Conservation (phyloP, 1,140 invertebrate species). For the Cydia amplana region DNA sequence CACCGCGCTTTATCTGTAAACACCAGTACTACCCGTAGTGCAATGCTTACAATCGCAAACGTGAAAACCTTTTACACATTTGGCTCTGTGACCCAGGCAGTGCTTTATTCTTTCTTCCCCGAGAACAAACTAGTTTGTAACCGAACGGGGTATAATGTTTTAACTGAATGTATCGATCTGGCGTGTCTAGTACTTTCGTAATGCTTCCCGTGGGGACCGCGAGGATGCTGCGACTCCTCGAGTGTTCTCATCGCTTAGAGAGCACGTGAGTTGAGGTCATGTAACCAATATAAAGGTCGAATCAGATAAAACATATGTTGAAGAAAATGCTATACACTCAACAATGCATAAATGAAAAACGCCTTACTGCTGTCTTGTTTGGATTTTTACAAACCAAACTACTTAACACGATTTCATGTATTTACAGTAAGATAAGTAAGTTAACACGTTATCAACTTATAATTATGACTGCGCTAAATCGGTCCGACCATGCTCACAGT, state of each 20-base stretch:
- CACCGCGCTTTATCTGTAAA: not conserved
- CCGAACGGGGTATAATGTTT: conserved; percentile 61
- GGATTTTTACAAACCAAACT: not conserved
- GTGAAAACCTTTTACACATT: conserved; percentile 2
- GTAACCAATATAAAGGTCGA: no score
- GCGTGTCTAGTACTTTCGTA: conserved; percentile 69
- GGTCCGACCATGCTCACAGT: no score
- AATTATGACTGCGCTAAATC: no score
- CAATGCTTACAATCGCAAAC: not conserved
- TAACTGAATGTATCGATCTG: conserved; percentile 73
- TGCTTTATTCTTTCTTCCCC: conserved; percentile 10
- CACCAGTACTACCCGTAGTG: not conserved
- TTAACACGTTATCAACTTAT: no score
- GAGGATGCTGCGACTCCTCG: conserved; percentile 69
- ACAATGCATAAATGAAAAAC: no score
- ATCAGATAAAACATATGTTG: no score
- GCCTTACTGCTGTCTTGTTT: conserved; percentile 44
- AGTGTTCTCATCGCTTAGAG: conserved; percentile 57
- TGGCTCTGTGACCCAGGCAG: conserved; percentile 10
- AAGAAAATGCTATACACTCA: no score
- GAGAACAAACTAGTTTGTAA: conserved; percentile 28
- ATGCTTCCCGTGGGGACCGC: conserved; percentile 67
- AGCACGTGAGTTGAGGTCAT: conserved; percentile 44
- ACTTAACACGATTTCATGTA: not conserved
- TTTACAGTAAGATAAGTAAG: no score